These are phyloP conservation scores for Tolmerus cingulatus DNA, from an alignment of 2,888 invertebrate genomes.

Conservation along the genomic window DNA sequence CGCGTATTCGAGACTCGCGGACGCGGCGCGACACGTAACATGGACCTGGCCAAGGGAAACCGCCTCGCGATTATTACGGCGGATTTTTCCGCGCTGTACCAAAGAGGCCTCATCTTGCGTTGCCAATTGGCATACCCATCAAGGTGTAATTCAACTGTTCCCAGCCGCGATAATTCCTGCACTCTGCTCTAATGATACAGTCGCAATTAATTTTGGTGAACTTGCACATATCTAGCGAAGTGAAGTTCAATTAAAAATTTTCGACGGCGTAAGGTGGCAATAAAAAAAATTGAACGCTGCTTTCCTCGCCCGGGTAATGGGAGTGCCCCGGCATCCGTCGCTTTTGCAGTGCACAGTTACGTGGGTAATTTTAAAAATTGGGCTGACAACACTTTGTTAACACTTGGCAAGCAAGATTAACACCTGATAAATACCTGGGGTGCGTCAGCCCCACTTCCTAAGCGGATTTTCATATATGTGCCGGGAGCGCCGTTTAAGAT, in stretches of 20 bases:
- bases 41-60: not conserved
- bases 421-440: not conserved
- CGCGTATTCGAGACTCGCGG: not conserved
- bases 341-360: not conserved
- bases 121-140: not conserved
- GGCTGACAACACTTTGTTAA: not conserved
- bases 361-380: not conserved
- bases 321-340: not conserved
- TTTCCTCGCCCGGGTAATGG: not conserved
- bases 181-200: not conserved
- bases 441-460: not conserved
- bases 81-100: not conserved
- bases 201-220: slow-evolving; percentile 12
- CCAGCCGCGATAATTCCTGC: not conserved
- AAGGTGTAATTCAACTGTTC: not conserved
- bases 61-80: not conserved
- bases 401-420: not conserved
- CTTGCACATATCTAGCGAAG: not conserved
- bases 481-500: not conserved
- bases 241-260: not conserved
- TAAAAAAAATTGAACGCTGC: not conserved
- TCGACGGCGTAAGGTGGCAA: not conserved
- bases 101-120: not conserved
- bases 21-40: not conserved
- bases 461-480: not conserved